These are phyloP conservation scores for Fukomys damarensis DNA, from an alignment of 2,113 vertebrate species.

Conservation along the genomic window DNA sequence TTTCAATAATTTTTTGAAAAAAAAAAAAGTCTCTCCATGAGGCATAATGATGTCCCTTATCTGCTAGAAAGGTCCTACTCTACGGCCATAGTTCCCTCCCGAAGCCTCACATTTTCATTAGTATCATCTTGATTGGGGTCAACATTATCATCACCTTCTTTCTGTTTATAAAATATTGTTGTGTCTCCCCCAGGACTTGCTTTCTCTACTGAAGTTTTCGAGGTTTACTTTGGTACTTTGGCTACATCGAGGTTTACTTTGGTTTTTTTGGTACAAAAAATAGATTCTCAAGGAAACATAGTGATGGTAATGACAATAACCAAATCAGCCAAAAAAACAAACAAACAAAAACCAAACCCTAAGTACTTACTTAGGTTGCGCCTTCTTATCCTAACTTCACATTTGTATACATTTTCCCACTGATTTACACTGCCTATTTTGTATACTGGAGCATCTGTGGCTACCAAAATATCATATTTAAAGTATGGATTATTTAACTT, in stretches of 20 bases:
- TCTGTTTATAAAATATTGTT: neutral
- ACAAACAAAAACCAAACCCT: neutral
- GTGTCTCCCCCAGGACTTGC: neutral
- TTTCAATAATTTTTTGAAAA: neutral
- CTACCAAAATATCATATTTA: neutral
- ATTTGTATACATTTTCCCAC: neutral
- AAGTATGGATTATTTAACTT: neutral
- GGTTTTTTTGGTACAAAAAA: rapidly evolving
- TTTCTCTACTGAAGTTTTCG: neutral
- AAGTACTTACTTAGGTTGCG: neutral
- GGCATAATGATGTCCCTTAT: neutral
- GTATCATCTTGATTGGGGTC: neutral
- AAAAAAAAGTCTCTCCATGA: neutral
- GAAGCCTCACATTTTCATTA: neutral
- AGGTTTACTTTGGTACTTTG: neutral
- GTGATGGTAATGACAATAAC: neutral
- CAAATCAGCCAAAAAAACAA: neutral
- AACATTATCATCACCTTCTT: neutral
- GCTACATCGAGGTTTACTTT: neutral
- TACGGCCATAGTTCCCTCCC: neutral
- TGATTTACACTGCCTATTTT: neutral
- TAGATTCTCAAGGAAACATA: neutral
- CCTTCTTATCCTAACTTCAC: neutral
- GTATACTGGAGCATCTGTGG: neutral
- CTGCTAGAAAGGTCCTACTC: neutral